Base-by-base conservation (phyloP, 2,113 vertebrate genomes). In the Thamnophis sirtalis region DNA sequence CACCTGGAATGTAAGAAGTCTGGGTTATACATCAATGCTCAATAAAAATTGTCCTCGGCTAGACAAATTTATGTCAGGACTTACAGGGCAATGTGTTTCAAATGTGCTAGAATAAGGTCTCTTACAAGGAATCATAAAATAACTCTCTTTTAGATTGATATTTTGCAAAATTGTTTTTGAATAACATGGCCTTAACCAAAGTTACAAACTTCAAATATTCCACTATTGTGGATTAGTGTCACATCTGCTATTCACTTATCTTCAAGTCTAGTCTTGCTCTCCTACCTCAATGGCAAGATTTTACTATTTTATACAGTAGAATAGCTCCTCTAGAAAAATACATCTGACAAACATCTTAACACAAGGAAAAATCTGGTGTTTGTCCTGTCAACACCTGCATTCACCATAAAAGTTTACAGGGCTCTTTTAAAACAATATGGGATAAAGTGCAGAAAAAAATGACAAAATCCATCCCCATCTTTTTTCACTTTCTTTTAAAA, bases 1-100 rank as follows among this genome's bases (percentile, higher is more conserved):
- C 99, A 99, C 99, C 99, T 99, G 97, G 92, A 96, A 19, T 94
- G 93, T 60, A 85, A 92, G 87, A 91, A 92, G 84, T 48, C 88
- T 24, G 38, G 13, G 58, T 86, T 60, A 86, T 58, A 33, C 21
- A 92, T 56, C 26, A 17, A 58, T 54, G 53, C 51, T 51, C 10
- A 43, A 51, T 51, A 85, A 89, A 63, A 63, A 24, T 22, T n/a
- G 13, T 63, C 38, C 49, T 17, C 5, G 15, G 63, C 86, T n/a
- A 88, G n/a, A 92, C 15, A 73, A 21, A 80, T n/a, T 43, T 80
- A 88, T 55, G 26, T 10, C 17, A 86, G 48, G 84, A 33, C 6
- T 87, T 51, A 33, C 63, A 22, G 56, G 86, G 6, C 43, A n/a
- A 55, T 80, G 10, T 84, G 24, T 22, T 88, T 84, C 17, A 84